phyloP scores from a whole-genome alignment of 2,113 vertebrate species.

The Dasypus novemcinctus region DNA sequence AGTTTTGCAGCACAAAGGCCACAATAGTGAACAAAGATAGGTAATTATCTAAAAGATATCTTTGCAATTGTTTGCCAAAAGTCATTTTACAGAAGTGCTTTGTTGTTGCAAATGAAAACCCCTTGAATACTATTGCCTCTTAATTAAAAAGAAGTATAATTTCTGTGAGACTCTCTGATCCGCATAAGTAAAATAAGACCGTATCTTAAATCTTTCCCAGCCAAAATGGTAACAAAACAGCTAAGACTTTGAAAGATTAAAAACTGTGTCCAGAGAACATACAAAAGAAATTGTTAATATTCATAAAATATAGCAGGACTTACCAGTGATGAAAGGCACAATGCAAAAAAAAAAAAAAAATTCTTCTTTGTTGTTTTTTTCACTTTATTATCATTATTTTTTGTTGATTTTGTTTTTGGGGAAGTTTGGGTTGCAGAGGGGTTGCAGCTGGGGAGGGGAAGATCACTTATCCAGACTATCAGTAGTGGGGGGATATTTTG shows the following conservation, averaged over 20 bases:
- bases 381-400: too few species aligned
- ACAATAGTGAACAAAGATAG: neutral
- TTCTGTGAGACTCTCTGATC: constrained; percentile 3
- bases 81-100: constrained; percentile 34
- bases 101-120: constrained; percentile 24
- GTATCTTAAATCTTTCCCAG: neutral
- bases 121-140: constrained; percentile 28
- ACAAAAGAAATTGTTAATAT: too few species aligned
- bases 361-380: too few species aligned
- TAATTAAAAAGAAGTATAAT: constrained; percentile 32
- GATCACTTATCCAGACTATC: too few species aligned
- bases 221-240: neutral
- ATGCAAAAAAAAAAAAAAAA: too few species aligned
- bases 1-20: constrained; percentile 1
- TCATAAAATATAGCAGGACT: too few species aligned
- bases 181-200: neutral
- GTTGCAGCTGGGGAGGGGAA: too few species aligned
- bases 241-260: neutral
- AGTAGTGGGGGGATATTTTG: too few species aligned
- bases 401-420: too few species aligned
- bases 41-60: constrained; percentile 13
- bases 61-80: constrained; percentile 51
- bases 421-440: too few species aligned
- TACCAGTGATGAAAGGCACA: too few species aligned
- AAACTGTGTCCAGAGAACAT: neutral